phyloP scores from a whole-genome alignment of 2,888 invertebrate species.

The Clistopyga incitator region DNA sequence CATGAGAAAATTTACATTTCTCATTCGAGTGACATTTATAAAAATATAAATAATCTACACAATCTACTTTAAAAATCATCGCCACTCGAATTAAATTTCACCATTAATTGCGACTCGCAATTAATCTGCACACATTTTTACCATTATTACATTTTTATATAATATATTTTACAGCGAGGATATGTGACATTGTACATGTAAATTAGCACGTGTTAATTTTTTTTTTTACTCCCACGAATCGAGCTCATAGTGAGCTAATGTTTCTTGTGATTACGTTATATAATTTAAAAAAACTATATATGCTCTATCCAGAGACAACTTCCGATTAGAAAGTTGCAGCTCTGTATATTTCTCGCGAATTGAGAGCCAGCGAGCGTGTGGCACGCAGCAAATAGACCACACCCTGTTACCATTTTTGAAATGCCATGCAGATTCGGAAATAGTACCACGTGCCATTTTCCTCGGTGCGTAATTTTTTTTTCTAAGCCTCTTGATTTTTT shows the following conservation, averaged over 20 bases:
- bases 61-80: background rate
- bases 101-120: too few relatives aligned
- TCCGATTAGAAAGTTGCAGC: constrained; percentile 73
- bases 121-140: background rate
- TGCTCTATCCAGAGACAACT: constrained; percentile 56
- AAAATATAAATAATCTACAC: background rate
- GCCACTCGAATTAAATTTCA: background rate
- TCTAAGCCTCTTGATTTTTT: background rate
- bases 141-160: background rate
- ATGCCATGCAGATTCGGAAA: constrained; percentile 47
- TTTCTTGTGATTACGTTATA: background rate
- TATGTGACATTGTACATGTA: background rate
- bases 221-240: background rate
- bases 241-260: background rate
- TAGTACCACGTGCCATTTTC: constrained; percentile 29
- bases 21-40: too few relatives aligned
- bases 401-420: constrained; percentile 70
- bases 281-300: constrained; percentile 28
- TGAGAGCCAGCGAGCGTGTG: constrained; percentile 43
- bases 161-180: background rate
- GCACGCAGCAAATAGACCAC: constrained; percentile 74
- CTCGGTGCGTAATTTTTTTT: background rate
- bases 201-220: background rate
- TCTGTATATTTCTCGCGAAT: constrained; percentile 71
- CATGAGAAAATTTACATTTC: too few relatives aligned